Evolutionary conservation across 2,888 invertebrate species (phyloP).

Genomic region (Monopis laevigella): DNA sequence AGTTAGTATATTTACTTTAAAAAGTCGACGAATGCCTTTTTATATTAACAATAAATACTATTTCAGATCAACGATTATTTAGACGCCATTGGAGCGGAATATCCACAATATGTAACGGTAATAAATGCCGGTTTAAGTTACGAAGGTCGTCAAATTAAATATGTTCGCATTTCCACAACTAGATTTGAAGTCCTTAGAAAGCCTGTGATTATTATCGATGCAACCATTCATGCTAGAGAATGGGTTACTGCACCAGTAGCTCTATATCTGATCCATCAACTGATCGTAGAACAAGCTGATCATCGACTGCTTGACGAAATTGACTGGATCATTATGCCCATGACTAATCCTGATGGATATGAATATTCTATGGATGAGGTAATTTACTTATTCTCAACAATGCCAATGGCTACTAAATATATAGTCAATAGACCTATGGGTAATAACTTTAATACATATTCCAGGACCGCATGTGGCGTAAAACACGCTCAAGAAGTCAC

Average conservation of each 20-base stretch:
- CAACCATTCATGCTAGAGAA: constrained; percentile 73
- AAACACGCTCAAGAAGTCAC: constrained; percentile 68
- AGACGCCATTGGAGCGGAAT: constrained; percentile 38
- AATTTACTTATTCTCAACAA: constrained; percentile 23
- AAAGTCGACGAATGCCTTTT: background rate
- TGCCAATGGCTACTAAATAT: too few species aligned
- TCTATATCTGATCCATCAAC: constrained; percentile 72
- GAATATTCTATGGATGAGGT: constrained; percentile 67
- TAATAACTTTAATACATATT: background rate
- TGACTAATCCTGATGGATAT: constrained; percentile 80
- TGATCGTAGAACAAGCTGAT: constrained; percentile 66
- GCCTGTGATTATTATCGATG: constrained; percentile 70
- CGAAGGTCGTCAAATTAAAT: constrained; percentile 69
- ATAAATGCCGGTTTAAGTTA: constrained; percentile 65
- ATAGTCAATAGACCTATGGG: too few species aligned
- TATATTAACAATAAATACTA: background rate
- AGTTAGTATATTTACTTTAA: constrained; percentile 30
- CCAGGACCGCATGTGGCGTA: constrained; percentile 75
- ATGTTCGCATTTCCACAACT: constrained; percentile 67
- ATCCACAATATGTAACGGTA: constrained; percentile 60
- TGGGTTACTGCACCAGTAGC: constrained; percentile 78
- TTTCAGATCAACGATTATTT: constrained; percentile 61
- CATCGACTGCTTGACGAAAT: constrained; percentile 58
- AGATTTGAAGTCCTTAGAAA: constrained; percentile 49
- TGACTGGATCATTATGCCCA: constrained; percentile 75